Percentiles rank a stretch among this genome's conserved stretches.
phyloP scores from a whole-genome alignment of 2,888 invertebrate species.

The Chalcosyrphus nemorum region DNA sequence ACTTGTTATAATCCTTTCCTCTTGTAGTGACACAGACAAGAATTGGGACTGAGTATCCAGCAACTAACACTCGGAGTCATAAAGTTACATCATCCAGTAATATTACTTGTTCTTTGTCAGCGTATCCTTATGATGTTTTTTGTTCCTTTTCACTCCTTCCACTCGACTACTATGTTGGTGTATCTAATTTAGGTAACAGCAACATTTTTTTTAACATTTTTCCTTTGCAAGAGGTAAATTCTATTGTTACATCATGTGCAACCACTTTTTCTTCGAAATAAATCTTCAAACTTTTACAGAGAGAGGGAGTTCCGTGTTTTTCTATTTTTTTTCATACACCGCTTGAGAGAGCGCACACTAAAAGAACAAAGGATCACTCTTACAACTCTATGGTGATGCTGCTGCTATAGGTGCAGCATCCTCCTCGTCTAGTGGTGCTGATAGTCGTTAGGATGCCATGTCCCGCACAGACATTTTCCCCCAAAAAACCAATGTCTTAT shows the following conservation, averaged over 20 bases:
- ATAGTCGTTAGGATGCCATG: constrained; percentile 10
- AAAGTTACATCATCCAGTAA: constrained; percentile 24
- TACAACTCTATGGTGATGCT: constrained; percentile 7
- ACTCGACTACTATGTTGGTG: neutral
- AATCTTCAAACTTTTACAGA: constrained; percentile 64
- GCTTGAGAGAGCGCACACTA: constrained; percentile 29
- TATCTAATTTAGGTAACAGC: neutral
- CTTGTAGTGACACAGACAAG: too few species aligned
- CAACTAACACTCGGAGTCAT: constrained; percentile 18
- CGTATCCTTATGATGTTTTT: neutral
- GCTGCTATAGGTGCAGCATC: too few species aligned
- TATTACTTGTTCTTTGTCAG: neutral
- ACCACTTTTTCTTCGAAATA: constrained; percentile 63
- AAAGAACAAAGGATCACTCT: constrained; percentile 33
- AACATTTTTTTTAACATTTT: constrained; percentile 3
- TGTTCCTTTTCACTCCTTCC: neutral
- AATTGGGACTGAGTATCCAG: too few species aligned
- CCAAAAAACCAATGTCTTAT: constrained; percentile 43
- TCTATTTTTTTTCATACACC: constrained; percentile 30
- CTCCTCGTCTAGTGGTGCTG: neutral
- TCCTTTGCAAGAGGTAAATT: constrained; percentile 51
- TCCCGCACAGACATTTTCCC: constrained; percentile 39
- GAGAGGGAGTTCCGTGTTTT: too few species aligned
- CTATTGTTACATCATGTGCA: constrained; percentile 66
- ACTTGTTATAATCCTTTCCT: neutral